A percentile compares a stretch with the other conserved stretches of the same genome.
Conservation (phyloP, 2,113 vertebrate species). For the Rana temporaria region DNA sequence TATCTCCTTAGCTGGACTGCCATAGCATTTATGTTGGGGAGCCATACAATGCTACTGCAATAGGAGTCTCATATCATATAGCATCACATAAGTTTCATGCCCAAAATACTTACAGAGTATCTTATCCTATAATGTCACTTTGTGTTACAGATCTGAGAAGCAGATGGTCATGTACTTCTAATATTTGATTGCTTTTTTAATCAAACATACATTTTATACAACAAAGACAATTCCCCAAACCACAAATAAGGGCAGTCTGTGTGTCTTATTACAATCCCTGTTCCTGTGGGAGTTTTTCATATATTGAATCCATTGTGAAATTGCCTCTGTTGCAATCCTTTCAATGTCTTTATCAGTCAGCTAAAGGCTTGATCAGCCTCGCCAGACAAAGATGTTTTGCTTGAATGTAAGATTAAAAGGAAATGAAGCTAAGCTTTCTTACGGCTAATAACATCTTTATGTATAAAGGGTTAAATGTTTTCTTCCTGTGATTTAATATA, state of each 20-base stretch:
- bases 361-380: constrained; percentile 33
- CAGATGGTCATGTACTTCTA: background rate
- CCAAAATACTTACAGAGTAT: too few species aligned
- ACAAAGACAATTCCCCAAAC: constrained; percentile 6
- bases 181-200: constrained; percentile 22
- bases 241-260: constrained; percentile 6
- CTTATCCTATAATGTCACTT: too few species aligned
- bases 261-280: constrained; percentile 29
- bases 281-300: constrained; percentile 37
- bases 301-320: constrained; percentile 39
- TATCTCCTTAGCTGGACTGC: too few species aligned
- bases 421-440: background rate
- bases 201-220: constrained; percentile 4
- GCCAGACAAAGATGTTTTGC: constrained; percentile 1
- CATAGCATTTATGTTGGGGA: too few species aligned
- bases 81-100: too few species aligned
- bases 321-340: constrained; percentile 28
- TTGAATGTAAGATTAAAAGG: constrained; percentile 24
- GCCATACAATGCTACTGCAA: too few species aligned
- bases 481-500: background rate
- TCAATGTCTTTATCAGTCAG: constrained; percentile 47
- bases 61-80: too few species aligned
- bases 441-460: background rate
- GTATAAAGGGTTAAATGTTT: background rate
- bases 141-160: too few species aligned